Evolutionary conservation across 2,888 invertebrate species (phyloP), one percentile per base, ranked within the genome.

Genomic region (Aplocera efformata): DNA sequence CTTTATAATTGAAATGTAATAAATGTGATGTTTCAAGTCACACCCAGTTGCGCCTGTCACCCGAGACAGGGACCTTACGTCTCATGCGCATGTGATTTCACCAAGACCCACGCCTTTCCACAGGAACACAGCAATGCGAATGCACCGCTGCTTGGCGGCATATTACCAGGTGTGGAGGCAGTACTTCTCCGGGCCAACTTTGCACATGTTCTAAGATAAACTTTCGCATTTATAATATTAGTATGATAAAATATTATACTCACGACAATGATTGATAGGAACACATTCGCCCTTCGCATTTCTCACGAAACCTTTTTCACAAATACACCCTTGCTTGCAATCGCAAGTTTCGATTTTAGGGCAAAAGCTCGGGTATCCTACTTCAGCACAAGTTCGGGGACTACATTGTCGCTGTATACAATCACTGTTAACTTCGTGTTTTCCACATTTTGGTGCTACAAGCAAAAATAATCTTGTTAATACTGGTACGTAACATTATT

Each of bases 271-370:
- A 4, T 43, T 23, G 9, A 26, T 27, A 1, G 58, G 62, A 22
- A 70, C 55, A 37, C 70, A 70, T n/a, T 23, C 39, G 1, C 63
- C 63, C 2, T 61, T 40, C 0, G 36, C 1, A 10, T 50, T 45
- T 22, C 59, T 55, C 3, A 51, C 28, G 1, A 47, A 65, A 1
- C 56, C 64, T 3, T 34, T 8, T 34, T 44, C 42, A 38, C 67
- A 69, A 6, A 55, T 8, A 30, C 67, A 69, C 20, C 58, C 65
- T 10, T 50, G 50, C 10, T 34, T 47, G 22, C 63, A 67, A 9
- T 39, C 9, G 1, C 17, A 29, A 0, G 50, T 45, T 24, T 50
- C 45, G 1, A 58, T 32, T 10, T 32, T 36, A 1, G 49, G 42
- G 26, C 68, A 67, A 2, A 52, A 3, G 6, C 55, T 33, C 1